These are phyloP conservation scores for Anastatus disparis DNA, from an alignment of 1,140 invertebrate genomes.

Conservation along the genomic window DNA sequence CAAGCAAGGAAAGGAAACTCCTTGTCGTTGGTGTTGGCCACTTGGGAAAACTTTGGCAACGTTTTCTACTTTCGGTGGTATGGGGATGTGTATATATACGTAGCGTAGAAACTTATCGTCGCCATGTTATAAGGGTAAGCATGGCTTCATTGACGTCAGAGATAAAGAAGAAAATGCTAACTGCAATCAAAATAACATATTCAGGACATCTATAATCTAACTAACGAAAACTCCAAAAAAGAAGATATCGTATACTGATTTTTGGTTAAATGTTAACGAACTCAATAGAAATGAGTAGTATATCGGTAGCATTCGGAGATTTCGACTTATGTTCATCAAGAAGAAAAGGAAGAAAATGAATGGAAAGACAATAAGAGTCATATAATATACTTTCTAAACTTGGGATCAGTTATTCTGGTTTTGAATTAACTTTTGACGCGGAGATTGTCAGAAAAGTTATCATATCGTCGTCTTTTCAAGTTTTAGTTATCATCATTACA, in stretches of 20 bases:
- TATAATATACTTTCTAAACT: neutral
- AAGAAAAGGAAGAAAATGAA: too few relatives aligned
- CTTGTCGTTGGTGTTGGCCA: neutral
- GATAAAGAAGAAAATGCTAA: neutral
- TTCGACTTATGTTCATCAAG: too few relatives aligned
- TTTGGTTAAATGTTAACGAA: too few relatives aligned
- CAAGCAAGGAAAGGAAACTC: neutral
- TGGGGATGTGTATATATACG: too few relatives aligned
- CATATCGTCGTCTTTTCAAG: neutral
- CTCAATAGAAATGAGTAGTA: too few relatives aligned
- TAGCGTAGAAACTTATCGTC: neutral
- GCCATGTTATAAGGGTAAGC: neutral
- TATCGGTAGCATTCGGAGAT: too few relatives aligned
- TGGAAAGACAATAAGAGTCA: neutral
- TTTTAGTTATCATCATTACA: neutral
- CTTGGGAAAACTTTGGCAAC: constrained; percentile 2
- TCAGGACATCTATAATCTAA: too few relatives aligned
- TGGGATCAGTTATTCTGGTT: neutral
- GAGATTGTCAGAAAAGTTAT: too few relatives aligned
- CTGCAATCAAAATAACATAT: neutral
- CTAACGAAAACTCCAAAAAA: too few relatives aligned
- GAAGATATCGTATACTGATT: too few relatives aligned
- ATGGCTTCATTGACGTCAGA: neutral
- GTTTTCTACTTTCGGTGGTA: neutral
- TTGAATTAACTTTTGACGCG: constrained; percentile 22